Percentiles rank a stretch among this genome's conserved stretches.
These are phyloP conservation scores for Gallinago jamesoni DNA, from an alignment of 2,113 vertebrate genomes.

Conservation along the genomic window DNA sequence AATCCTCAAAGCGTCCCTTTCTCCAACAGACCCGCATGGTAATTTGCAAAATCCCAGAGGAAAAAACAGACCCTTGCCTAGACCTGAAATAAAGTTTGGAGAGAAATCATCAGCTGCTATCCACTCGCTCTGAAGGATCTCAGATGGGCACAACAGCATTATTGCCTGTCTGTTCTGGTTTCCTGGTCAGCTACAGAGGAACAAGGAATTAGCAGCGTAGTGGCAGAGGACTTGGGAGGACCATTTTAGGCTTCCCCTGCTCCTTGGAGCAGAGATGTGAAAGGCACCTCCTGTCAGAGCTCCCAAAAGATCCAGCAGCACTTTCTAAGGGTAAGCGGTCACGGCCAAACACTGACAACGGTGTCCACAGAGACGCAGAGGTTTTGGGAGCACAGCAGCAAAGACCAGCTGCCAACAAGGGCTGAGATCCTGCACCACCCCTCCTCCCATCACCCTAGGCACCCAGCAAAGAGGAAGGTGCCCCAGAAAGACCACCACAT, in stretches of 20 bases:
- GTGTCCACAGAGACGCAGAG: not conserved
- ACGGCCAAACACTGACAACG: not conserved
- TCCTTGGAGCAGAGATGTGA: not conserved
- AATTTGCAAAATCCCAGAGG: not conserved
- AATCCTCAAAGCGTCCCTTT: not conserved
- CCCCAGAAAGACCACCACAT: not conserved
- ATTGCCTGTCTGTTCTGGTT: not conserved
- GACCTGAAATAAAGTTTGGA: not conserved
- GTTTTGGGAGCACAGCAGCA: not conserved
- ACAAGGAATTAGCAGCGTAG: not conserved
- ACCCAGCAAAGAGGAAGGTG: not conserved
- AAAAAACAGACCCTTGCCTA: not conserved
- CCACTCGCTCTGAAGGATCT: not conserved
- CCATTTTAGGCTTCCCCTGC: not conserved
- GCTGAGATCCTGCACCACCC: not conserved
- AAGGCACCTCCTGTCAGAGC: not conserved
- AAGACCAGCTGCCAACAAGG: not conserved
- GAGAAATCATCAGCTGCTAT: not conserved
- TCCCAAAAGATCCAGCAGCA: not conserved
- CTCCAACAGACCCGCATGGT: not conserved
- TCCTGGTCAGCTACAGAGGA: not conserved
- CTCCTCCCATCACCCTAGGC: not conserved
- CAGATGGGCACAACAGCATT: not conserved
- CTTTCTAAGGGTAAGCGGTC: not conserved
- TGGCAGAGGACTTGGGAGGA: accelerated